phyloP scores from a whole-genome alignment of 53 echinoderm and acorn worm species.

The Crossaster papposus region DNA sequence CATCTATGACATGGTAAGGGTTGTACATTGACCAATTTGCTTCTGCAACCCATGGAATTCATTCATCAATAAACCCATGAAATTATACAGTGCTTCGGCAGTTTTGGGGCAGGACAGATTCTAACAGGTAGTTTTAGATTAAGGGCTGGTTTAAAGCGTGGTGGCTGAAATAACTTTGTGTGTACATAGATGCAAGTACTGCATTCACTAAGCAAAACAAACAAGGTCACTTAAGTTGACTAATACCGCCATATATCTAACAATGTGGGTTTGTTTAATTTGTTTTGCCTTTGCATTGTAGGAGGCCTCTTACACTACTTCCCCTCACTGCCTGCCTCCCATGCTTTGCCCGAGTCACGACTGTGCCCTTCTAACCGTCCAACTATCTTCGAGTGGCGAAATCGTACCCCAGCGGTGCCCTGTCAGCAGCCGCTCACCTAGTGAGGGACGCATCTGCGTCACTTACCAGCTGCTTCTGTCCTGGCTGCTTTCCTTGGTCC shows the following conservation, averaged over 20 bases:
- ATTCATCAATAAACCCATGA: too few relatives aligned
- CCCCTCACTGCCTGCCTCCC: conserved; percentile 75
- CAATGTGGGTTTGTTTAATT: background rate
- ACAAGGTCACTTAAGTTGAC: background rate
- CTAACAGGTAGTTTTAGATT: too few relatives aligned
- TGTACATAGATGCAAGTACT: background rate
- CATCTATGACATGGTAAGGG: conserved; percentile 84
- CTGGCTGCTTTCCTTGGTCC: conserved; percentile 89
- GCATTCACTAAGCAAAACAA: background rate
- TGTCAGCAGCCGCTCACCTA: conserved; percentile 53
- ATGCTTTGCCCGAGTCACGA: conserved; percentile 66
- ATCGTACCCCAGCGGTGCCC: conserved; percentile 55
- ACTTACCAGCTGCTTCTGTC: conserved; percentile 81
- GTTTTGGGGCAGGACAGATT: too few relatives aligned
- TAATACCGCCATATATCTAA: too few relatives aligned
- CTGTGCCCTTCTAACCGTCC: conserved; percentile 74
- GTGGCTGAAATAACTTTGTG: background rate
- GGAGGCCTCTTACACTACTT: conserved; percentile 89
- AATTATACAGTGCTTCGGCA: too few relatives aligned
- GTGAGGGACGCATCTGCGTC: conserved; percentile 67
- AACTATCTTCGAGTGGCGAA: conserved; percentile 68
- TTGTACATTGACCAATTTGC: background rate
- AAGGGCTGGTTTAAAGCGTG: too few relatives aligned
- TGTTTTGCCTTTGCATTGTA: conserved; percentile 12
- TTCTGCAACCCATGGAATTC: too few relatives aligned